Conservation (phyloP, 2,113 vertebrate genomes). For the Labeo rohita region DNA sequence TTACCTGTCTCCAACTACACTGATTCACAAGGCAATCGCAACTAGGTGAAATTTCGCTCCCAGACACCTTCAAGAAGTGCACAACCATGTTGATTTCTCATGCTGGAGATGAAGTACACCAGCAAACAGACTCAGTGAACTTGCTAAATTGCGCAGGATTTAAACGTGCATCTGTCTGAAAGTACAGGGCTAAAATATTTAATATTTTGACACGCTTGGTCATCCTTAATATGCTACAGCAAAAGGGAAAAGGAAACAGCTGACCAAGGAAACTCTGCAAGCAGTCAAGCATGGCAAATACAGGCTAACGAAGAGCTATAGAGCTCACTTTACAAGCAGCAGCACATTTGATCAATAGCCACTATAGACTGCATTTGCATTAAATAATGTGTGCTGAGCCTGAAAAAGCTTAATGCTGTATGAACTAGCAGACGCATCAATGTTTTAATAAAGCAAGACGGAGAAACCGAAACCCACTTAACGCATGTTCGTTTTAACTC, state of each 20-base stretch:
- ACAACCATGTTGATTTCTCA: background rate
- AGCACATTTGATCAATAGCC: constrained; percentile 33
- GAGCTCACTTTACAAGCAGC: constrained; percentile 16
- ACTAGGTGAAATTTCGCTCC: background rate
- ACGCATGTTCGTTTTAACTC: constrained; percentile 35
- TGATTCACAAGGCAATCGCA: constrained; percentile 44
- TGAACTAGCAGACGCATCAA: constrained; percentile 43
- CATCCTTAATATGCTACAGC: constrained; percentile 4
- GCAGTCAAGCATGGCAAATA: constrained; percentile 26
- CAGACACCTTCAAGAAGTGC: background rate
- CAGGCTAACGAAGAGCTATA: constrained; percentile 14
- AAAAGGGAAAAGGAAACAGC: constrained; percentile 27
- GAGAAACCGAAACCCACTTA: constrained; percentile 37
- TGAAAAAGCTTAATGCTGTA: constrained; percentile 13
- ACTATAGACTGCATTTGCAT: constrained; percentile 25
- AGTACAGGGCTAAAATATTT: background rate
- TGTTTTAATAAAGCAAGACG: constrained; percentile 46
- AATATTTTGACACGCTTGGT: constrained; percentile 1
- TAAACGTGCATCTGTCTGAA: constrained; percentile 20
- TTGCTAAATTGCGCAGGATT: background rate
- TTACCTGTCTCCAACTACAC: constrained; percentile 51
- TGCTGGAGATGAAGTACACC: background rate
- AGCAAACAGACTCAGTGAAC: background rate
- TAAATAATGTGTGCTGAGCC: constrained; percentile 25
- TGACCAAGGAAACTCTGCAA: constrained; percentile 2